Conservation (phyloP, 2,888 invertebrate genomes). For the Ophraella communa region DNA sequence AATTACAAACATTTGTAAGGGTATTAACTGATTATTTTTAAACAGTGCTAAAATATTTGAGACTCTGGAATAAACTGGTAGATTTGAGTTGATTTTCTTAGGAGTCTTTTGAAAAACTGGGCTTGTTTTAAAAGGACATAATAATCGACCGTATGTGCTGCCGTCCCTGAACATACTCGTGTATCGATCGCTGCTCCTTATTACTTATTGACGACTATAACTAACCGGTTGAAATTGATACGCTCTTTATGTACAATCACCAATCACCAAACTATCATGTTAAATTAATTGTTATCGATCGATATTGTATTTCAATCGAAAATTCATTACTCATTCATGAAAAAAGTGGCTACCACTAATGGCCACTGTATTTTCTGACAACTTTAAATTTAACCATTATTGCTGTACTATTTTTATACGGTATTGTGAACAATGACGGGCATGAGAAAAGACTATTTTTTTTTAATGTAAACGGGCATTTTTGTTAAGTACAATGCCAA, state of each 20-base stretch:
- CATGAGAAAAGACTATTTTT: background rate
- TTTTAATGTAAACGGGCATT: background rate
- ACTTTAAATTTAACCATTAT: background rate
- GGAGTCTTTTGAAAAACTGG: too few relatives aligned
- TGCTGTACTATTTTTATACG: background rate
- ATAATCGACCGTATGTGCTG: too few relatives aligned
- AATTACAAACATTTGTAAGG: too few relatives aligned
- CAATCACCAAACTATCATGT: conserved; percentile 36
- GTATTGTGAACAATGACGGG: background rate
- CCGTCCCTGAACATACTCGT: conserved; percentile 16
- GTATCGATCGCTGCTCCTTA: conserved; percentile 40
- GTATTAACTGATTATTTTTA: too few relatives aligned
- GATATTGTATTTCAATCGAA: conserved; percentile 1
- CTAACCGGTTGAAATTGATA: conserved; percentile 41
- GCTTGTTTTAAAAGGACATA: too few relatives aligned
- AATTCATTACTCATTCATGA: conserved; percentile 10
- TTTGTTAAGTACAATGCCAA: background rate
- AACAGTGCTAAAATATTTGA: too few relatives aligned
- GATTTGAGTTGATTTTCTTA: too few relatives aligned
- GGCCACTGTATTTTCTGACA: background rate
- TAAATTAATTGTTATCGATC: conserved; percentile 37
- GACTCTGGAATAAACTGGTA: too few relatives aligned
- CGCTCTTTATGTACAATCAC: conserved; percentile 35
- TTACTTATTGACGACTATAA: conserved; percentile 46
- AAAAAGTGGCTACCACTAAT: background rate